phyloP scores from a whole-genome alignment of 2,113 vertebrate species.

The Phylloscopus trochilus region DNA sequence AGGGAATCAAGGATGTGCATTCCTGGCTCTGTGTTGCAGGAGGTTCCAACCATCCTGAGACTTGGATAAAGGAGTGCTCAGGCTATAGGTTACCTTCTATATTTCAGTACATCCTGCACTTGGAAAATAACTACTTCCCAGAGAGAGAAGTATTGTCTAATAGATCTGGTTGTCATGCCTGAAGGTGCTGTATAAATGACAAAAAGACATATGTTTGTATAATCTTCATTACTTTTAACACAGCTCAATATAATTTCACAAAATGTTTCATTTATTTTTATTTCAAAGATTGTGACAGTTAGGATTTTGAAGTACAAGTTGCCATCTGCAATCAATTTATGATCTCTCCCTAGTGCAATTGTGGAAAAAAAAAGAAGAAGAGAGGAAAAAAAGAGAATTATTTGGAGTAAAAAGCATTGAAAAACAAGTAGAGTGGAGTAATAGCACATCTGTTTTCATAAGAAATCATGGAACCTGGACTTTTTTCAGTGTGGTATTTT shows the following conservation, averaged over 20 bases:
- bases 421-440: conserved; percentile 81
- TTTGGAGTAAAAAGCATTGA: conserved; percentile 76
- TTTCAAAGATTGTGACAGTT: conserved; percentile 77
- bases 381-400: conserved; percentile 34
- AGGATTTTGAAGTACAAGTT: conserved; percentile 78
- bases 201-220: conserved; percentile 74
- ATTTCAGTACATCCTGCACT: neutral
- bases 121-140: conserved; percentile 11
- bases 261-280: conserved; percentile 80
- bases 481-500: conserved; percentile 89
- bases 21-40: neutral
- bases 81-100: neutral
- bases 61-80: neutral
- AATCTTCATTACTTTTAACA: conserved; percentile 75
- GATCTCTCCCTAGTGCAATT: conserved; percentile 77
- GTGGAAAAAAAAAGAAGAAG: conserved; percentile 18
- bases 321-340: conserved; percentile 86
- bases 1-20: neutral
- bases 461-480: conserved; percentile 87
- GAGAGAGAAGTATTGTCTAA: conserved; percentile 10
- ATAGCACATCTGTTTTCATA: conserved; percentile 89
- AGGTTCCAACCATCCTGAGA: neutral
- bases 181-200: conserved; percentile 69
- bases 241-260: conserved; percentile 71
- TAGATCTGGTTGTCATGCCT: conserved; percentile 53